Conservation (phyloP, 2,888 invertebrate genomes). For the Agrochola litura region DNA sequence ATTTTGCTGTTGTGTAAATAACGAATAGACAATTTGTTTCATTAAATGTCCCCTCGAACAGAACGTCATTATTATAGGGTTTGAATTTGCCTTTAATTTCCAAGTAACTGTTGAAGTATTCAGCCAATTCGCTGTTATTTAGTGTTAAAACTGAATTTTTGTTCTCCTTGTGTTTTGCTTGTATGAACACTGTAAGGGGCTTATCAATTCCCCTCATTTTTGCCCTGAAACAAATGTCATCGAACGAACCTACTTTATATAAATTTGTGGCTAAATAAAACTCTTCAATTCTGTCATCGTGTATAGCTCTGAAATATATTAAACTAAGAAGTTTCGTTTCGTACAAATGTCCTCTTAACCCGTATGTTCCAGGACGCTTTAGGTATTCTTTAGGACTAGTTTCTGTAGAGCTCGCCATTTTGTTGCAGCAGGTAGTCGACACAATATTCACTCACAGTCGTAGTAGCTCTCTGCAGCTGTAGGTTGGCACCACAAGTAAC, state of each 20-base stretch:
- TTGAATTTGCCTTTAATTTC: conserved; percentile 2
- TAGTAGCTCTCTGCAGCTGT: too few relatives aligned
- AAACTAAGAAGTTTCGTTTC: conserved; percentile 57
- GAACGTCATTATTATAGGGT: conserved; percentile 8
- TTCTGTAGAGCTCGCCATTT: not conserved
- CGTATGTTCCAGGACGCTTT: conserved; percentile 24
- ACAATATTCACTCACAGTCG: not conserved
- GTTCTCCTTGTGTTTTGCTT: conserved; percentile 28
- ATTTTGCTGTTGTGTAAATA: conserved; percentile 53
- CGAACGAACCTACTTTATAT: conserved; percentile 51
- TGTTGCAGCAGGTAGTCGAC: not conserved
- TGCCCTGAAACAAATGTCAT: conserved; percentile 55
- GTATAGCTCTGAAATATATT: conserved; percentile 46
- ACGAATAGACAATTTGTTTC: conserved; percentile 46
- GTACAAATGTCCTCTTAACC: conserved; percentile 50
- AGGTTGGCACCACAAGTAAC: too few relatives aligned
- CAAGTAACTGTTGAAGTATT: conserved; percentile 5
- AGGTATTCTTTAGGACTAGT: not conserved
- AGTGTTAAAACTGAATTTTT: conserved; percentile 5
- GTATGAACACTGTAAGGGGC: conserved; percentile 26
- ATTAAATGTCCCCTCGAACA: conserved; percentile 26
- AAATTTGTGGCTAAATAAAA: conserved; percentile 59
- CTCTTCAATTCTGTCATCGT: conserved; percentile 37
- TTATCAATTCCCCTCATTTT: not conserved
- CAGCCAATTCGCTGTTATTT: not conserved